These are phyloP conservation scores for Drosophila parabipectinata DNA, from an alignment of 1,140 invertebrate genomes.

Conservation along the genomic window DNA sequence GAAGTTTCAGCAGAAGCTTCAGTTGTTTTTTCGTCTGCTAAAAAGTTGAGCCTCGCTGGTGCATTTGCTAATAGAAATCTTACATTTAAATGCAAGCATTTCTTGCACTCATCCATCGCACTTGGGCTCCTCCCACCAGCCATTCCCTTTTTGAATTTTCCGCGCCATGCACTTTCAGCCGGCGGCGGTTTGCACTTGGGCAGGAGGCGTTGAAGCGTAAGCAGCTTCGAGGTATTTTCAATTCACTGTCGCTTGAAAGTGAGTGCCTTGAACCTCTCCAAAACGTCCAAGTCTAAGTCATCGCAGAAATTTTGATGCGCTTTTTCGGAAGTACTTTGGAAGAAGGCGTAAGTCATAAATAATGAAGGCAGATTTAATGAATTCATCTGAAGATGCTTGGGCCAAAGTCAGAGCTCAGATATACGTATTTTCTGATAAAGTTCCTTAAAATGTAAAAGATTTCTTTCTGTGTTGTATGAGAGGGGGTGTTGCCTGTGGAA, in stretches of 20 bases:
- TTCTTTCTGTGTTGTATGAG: background rate
- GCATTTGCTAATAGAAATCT: slow-evolving; percentile 51
- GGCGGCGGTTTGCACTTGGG: slow-evolving; percentile 45
- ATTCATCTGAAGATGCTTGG: slow-evolving; percentile 26
- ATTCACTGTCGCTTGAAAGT: slow-evolving; percentile 22
- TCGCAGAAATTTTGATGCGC: slow-evolving; percentile 25
- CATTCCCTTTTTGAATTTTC: slow-evolving; percentile 1
- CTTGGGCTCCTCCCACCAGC: slow-evolving; percentile 2
- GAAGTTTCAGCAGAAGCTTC: slow-evolving; percentile 21
- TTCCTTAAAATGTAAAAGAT: background rate
- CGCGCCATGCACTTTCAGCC: slow-evolving; percentile 46
- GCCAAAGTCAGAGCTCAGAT: no score
- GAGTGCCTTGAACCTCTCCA: slow-evolving; percentile 13
- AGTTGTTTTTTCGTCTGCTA: slow-evolving; percentile 15
- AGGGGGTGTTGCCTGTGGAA: background rate
- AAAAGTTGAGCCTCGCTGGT: slow-evolving; percentile 34
- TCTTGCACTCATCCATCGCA: slow-evolving; percentile 16
- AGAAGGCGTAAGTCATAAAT: slow-evolving; percentile 45
- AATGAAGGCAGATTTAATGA: slow-evolving; percentile 42
- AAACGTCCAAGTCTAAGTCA: background rate
- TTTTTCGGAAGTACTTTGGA: slow-evolving; percentile 16
- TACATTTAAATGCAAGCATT: slow-evolving; percentile 44
- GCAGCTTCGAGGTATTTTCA: slow-evolving; percentile 65
- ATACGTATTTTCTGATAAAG: background rate
- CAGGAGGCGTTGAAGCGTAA: slow-evolving; percentile 61